Conservation (phyloP, 2,888 invertebrate genomes). For the Limnephilus rhombicus region DNA sequence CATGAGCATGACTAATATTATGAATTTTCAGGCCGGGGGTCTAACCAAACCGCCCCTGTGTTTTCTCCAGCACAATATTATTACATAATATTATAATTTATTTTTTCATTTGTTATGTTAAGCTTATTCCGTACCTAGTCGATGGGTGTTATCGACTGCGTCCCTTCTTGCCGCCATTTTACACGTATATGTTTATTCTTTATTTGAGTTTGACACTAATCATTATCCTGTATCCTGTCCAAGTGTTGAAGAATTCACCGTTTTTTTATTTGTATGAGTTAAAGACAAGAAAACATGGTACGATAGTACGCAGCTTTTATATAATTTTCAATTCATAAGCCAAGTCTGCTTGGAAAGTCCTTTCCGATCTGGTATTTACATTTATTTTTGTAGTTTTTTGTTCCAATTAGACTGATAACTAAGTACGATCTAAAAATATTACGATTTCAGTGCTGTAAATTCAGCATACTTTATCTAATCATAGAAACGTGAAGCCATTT, state of each 20-base stretch:
- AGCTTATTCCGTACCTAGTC: conserved; percentile 2
- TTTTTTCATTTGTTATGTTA: conserved; percentile 20
- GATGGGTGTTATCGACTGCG: neutral
- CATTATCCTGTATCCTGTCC: neutral
- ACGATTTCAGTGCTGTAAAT: neutral
- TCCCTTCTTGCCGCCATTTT: neutral
- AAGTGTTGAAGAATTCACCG: neutral
- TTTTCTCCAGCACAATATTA: neutral
- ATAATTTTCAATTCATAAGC: too few relatives aligned
- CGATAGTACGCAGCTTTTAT: too few relatives aligned
- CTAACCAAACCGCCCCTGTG: neutral
- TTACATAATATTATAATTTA: neutral
- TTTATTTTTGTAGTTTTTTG: too few relatives aligned
- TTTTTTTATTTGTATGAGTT: neutral
- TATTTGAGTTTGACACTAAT: neutral
- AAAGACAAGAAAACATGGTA: neutral
- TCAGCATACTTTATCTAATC: neutral
- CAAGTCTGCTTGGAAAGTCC: too few relatives aligned
- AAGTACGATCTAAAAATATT: neutral
- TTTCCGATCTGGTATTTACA: too few relatives aligned
- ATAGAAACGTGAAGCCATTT: neutral
- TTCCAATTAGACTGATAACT: too few relatives aligned
- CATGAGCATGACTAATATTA: conserved; percentile 4
- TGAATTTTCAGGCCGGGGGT: neutral
- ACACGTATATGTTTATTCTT: neutral